Evolutionary conservation across 2,113 vertebrate genomes (phyloP), one percentile per base, ranked within the genome.

Genomic region (Sinocyclocheilus maitianheensis): DNA sequence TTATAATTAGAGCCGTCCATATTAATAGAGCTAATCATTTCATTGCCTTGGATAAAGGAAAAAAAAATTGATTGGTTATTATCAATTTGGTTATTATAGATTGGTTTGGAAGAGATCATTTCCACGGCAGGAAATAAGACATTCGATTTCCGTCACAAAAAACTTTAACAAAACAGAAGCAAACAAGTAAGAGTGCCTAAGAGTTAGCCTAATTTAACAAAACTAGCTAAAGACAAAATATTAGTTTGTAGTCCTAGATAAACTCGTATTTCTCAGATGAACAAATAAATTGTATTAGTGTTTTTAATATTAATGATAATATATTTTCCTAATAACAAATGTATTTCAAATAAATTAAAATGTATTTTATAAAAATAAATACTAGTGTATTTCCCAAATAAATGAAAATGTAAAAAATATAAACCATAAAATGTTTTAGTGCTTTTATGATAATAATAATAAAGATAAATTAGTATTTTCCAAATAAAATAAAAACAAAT

Each of bases 1-100:
- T 65, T 92, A 88, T 96, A 96, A 5, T 18, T 89, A 12, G 95
- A 94, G 55, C 97, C 97, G 3, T 98, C 96, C 87, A 95, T 83
- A 5, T 92, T 89, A 9, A 98, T 79, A 0, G 95, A 97, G 92
- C 91, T 90, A 87, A 97, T 97, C 18, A 95, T 85, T 1, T 94
- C 94, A 88, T 92, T 93, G 60, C 90, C 97, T 98, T 89, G 6
- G 90, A 22, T 58, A 71, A 16, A 34, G 3, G 51, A 16, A 4
- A 43, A 46, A 46, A 26, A 12, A 11, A 40, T 37, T 3, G 1
- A 26, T 26, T 26, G 26, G 26, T 26, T 26, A 26, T 26, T 26
- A 26, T 26, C 26, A 26, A 26, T 26, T 26, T 26, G 1, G 34
- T 5, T 37, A 12, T 48, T 20, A 40, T 22, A 5, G 18, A 72